Conservation (phyloP, 2,888 invertebrate genomes). For the Panzeria rudis region DNA sequence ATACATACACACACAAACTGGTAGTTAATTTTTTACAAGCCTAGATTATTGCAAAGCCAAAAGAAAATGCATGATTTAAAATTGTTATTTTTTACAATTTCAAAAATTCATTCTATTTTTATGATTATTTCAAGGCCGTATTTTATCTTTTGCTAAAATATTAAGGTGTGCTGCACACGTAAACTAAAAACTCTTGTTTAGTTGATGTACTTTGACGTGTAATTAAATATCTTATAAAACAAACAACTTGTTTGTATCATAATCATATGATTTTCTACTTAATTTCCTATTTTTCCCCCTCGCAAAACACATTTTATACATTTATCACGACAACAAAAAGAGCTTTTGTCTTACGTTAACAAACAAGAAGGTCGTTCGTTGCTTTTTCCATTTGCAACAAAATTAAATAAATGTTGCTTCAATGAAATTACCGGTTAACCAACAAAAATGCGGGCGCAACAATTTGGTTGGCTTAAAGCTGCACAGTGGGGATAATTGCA, state of each 20-base stretch:
- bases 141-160: not conserved
- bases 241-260: slow-evolving; percentile 48
- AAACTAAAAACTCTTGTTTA: not conserved
- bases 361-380: slow-evolving; percentile 19
- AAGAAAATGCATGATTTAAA: slow-evolving; percentile 19
- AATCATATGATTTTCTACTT: slow-evolving; percentile 57
- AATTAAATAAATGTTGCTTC: slow-evolving; percentile 3
- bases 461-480: slow-evolving; percentile 25
- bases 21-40: not conserved
- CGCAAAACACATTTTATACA: not conserved
- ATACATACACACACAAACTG: not conserved
- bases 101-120: slow-evolving; percentile 15
- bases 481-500: not conserved
- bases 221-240: slow-evolving; percentile 57
- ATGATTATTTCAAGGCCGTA: slow-evolving; percentile 46
- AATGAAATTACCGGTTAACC: slow-evolving; percentile 34
- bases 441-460: slow-evolving; percentile 42
- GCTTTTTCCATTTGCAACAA: not conserved
- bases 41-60: not conserved
- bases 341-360: slow-evolving; percentile 20
- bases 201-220: slow-evolving; percentile 36
- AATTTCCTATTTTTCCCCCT: not conserved
- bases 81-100: slow-evolving; percentile 1
- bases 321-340: not conserved
- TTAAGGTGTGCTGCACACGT: not conserved